These are phyloP conservation scores for Protobothrops flavoviridis DNA, from an alignment of 2,113 vertebrate genomes.

Conservation along the genomic window DNA sequence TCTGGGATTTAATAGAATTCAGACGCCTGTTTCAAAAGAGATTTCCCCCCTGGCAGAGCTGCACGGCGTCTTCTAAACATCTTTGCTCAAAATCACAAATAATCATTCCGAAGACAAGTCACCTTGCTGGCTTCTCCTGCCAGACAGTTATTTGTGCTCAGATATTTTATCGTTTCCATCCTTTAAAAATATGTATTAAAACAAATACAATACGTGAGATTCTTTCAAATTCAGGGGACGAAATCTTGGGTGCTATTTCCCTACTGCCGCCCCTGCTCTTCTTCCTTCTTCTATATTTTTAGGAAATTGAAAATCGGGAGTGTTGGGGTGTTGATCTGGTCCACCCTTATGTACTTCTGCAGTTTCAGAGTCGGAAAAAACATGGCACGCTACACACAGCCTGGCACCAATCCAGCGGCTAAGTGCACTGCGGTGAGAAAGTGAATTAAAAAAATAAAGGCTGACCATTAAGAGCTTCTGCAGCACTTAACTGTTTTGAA, in stretches of 20 bases:
- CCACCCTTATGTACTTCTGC: not conserved
- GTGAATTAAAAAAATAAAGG: not conserved
- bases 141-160: not conserved
- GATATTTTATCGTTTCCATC: not conserved
- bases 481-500: not conserved
- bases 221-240: too few relatives aligned
- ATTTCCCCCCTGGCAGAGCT: too few relatives aligned
- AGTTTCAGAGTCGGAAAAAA: not conserved
- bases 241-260: not conserved
- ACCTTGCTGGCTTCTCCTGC: not conserved
- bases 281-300: not conserved
- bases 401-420: not conserved
- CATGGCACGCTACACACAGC: too few relatives aligned
- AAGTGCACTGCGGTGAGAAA: not conserved
- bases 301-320: not conserved
- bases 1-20: not conserved
- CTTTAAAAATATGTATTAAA: not conserved
- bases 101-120: not conserved
- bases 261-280: not conserved
- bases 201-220: not conserved
- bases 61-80: too few relatives aligned
- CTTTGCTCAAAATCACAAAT: not conserved
- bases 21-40: not conserved
- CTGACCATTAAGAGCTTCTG: not conserved
- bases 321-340: not conserved